phyloP scores from a whole-genome alignment of 2,113 vertebrate genomes.

The Hippotragus niger region DNA sequence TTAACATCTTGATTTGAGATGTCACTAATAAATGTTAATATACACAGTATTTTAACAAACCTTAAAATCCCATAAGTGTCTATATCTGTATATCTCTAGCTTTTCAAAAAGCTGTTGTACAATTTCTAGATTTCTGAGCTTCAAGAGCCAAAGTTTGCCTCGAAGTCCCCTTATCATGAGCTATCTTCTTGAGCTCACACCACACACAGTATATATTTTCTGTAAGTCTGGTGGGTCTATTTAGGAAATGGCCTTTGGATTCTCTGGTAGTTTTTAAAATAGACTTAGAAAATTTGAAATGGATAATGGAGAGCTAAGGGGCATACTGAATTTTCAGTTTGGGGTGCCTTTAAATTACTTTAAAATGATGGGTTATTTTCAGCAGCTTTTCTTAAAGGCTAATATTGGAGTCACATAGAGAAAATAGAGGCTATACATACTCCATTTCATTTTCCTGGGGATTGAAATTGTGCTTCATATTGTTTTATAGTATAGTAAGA shows the following conservation, averaged over 20 bases:
- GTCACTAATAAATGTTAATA: neutral
- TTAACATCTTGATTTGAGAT: neutral
- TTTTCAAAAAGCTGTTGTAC: neutral
- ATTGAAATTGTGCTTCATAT: slow-evolving; percentile 8
- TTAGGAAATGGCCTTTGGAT: neutral
- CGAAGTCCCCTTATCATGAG: neutral
- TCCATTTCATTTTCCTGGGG: neutral
- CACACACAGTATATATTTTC: neutral
- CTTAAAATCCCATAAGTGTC: neutral
- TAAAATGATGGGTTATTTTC: slow-evolving; percentile 27
- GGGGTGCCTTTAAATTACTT: slow-evolving; percentile 5
- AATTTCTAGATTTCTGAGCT: neutral
- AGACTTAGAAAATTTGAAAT: slow-evolving; percentile 19
- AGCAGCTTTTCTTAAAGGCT: neutral
- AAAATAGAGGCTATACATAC: neutral
- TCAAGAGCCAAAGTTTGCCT: neutral
- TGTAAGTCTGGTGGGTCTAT: neutral
- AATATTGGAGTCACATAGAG: neutral
- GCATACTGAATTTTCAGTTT: slow-evolving; percentile 3
- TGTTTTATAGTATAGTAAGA: neutral
- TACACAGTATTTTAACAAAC: neutral
- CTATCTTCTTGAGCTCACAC: neutral
- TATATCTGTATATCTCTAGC: neutral
- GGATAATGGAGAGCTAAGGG: neutral
- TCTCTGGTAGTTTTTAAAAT: neutral